Percentiles rank a stretch among this genome's conserved stretches.
These are phyloP conservation scores for Philereme vetulata DNA, from an alignment of 2,888 invertebrate species.

Conservation along the genomic window DNA sequence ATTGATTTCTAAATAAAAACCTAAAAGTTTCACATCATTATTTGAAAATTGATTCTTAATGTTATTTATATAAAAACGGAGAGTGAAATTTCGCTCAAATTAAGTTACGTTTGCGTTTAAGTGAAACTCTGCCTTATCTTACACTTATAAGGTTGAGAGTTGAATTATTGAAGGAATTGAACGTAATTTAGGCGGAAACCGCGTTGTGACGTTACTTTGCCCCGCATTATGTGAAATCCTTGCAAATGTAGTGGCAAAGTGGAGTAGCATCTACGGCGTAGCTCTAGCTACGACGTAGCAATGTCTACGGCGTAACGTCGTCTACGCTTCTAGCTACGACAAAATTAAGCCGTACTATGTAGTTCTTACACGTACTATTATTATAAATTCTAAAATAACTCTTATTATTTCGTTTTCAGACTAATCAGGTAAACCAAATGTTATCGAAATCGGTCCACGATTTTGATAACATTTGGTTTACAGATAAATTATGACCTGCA, in stretches of 20 bases:
- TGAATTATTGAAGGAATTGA: neutral
- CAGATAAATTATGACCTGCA: no score
- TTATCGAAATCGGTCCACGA: no score
- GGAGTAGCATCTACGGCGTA: constrained; percentile 9
- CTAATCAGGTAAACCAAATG: no score
- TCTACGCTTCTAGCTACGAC: constrained; percentile 20
- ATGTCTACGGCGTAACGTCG: constrained; percentile 23
- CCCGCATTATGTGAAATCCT: constrained; percentile 25
- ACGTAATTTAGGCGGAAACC: constrained; percentile 27
- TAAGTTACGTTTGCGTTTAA: constrained; percentile 27
- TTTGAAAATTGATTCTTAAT: constrained; percentile 1
- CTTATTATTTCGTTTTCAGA: neutral
- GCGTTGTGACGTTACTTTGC: constrained; percentile 27
- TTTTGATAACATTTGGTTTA: no score
- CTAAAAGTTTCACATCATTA: neutral
- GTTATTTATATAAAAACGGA: neutral
- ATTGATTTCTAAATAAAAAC: neutral
- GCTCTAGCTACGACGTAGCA: neutral
- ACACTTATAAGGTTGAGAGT: constrained; percentile 6
- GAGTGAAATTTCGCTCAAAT: constrained; percentile 14
- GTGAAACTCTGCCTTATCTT: constrained; percentile 1
- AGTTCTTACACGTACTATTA: no score
- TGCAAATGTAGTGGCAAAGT: constrained; percentile 13
- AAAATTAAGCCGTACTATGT: neutral
- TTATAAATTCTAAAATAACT: no score